Percentiles rank a stretch among this genome's conserved stretches.
Evolutionary conservation across 1,140 invertebrate species (phyloP).

Genomic region (Nomia melanderi): DNA sequence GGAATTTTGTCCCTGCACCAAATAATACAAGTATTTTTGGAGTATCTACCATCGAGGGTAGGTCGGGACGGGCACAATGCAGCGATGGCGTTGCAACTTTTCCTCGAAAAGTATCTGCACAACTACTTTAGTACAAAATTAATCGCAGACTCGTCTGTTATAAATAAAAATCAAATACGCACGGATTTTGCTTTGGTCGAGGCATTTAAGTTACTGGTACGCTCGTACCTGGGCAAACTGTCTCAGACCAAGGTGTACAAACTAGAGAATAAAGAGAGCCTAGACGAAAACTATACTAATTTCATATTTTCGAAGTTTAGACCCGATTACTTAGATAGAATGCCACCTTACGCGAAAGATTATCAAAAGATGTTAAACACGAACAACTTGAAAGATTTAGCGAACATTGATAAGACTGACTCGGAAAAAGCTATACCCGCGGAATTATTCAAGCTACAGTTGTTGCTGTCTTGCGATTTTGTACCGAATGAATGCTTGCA

Average conservation of each 20-base stretch:
- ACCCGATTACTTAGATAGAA: slow-evolving; percentile 80
- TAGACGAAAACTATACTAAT: slow-evolving; percentile 66
- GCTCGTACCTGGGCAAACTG: slow-evolving; percentile 82
- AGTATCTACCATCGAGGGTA: slow-evolving; percentile 83
- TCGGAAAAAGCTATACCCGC: slow-evolving; percentile 60
- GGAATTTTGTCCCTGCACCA: slow-evolving; percentile 78
- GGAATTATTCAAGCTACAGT: slow-evolving; percentile 77
- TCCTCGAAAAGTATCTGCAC: slow-evolving; percentile 81
- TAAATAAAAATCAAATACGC: slow-evolving; percentile 69
- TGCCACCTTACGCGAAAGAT: slow-evolving; percentile 78
- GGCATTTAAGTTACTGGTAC: slow-evolving; percentile 82
- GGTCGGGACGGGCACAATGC: slow-evolving; percentile 81
- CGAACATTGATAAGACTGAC: slow-evolving; percentile 54
- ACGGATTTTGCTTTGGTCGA: slow-evolving; percentile 80
- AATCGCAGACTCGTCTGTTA: slow-evolving; percentile 57
- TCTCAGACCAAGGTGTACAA: slow-evolving; percentile 75
- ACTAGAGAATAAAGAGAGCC: slow-evolving; percentile 62
- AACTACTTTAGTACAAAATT: slow-evolving; percentile 76
- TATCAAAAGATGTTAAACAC: slow-evolving; percentile 66
- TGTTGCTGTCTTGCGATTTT: slow-evolving; percentile 75
- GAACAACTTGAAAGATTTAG: slow-evolving; percentile 61
- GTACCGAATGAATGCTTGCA: slow-evolving; percentile 76
- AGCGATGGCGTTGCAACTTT: slow-evolving; percentile 81
- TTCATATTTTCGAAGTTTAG: slow-evolving; percentile 79
- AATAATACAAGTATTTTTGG: slow-evolving; percentile 83